These are phyloP conservation scores for Drosophila tropicalis DNA, from an alignment of 1,140 invertebrate species.

Conservation along the genomic window DNA sequence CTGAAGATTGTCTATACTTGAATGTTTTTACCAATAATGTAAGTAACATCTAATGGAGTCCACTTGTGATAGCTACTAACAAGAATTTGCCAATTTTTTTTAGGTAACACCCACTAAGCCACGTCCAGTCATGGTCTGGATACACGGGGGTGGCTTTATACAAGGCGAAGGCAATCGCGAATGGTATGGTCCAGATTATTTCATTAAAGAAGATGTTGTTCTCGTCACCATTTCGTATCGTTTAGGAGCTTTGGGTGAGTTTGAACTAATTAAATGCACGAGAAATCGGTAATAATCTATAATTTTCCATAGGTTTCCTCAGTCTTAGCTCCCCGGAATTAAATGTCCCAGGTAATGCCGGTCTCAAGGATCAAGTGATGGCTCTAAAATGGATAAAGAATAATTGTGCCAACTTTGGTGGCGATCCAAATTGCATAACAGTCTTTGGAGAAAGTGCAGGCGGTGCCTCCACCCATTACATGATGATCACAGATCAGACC, in stretches of 20 bases:
- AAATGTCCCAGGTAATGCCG: constrained; percentile 85
- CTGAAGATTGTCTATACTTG: constrained; percentile 89
- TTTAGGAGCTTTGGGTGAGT: constrained; percentile 83
- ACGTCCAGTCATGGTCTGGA: constrained; percentile 81
- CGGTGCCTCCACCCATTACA: constrained; percentile 84
- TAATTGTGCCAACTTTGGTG: constrained; percentile 86
- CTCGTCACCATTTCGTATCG: constrained; percentile 84
- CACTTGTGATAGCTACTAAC: neutral
- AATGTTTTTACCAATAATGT: constrained; percentile 88
- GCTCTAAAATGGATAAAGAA: constrained; percentile 87
- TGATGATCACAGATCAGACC: constrained; percentile 85
- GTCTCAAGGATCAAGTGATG: constrained; percentile 87
- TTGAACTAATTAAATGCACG: no score
- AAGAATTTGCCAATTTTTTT: neutral
- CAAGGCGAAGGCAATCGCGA: constrained; percentile 83
- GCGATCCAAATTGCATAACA: constrained; percentile 84
- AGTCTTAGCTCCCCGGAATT: constrained; percentile 67
- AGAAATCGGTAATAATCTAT: neutral
- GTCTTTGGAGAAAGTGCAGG: constrained; percentile 84
- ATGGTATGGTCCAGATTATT: constrained; percentile 84
- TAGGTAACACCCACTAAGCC: constrained; percentile 66
- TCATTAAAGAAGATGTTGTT: constrained; percentile 84
- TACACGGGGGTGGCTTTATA: constrained; percentile 88
- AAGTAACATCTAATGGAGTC: constrained; percentile 76
- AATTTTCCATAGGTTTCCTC: constrained; percentile 61